Evolutionary conservation across 2,888 invertebrate genomes (phyloP), one percentile per base, ranked within the genome.

Genomic region (Sussaba pulchella): DNA sequence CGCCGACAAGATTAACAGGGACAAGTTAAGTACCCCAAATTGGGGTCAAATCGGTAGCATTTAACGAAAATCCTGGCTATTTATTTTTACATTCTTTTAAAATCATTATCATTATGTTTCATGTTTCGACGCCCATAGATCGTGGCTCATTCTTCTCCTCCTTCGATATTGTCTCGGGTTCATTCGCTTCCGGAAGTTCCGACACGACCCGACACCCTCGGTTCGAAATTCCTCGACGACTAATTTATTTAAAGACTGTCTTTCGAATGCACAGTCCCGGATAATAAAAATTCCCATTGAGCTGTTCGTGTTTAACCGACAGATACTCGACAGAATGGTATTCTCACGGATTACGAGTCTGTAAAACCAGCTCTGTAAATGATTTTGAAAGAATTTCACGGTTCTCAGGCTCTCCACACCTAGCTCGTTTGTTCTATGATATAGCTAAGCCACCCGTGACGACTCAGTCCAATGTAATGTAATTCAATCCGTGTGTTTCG

Each of bases 201-300:
- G 24, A 69, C 17, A 31, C 31, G 43, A 26, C 43, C 26, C 6
- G 17, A 70, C 24, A 43, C 10, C 21, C 10, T 1, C 52, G 6
- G 12, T 39, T 19, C 43, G 41, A 21, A 39, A 70, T 70, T 76
- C 70, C 63, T 70, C 61, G 24, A 41, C 71, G 54, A 47, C 12
- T 77, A 71, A 77, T 77, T 77, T 77, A 77, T 77, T 71, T 19
- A 43, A 26, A 36, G 24, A 71, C 57, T 63, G 45, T 43, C 76
- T 66, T 70, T 63, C n/a, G 57, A 59, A 26, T 70, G 36, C 50
- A 43, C 47, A 64, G 24, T 14, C 24, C n/a, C 26, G 31, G 26
- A 45, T 36, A 45, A 36, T 36, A 12, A 14, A 57, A 31, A 31
- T 31, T 31, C 31, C 17, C 57, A 31, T 36, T 31, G 9, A 1